phyloP scores from a whole-genome alignment of 2,113 vertebrate genomes.

The Herpailurus yagouaroundi region DNA sequence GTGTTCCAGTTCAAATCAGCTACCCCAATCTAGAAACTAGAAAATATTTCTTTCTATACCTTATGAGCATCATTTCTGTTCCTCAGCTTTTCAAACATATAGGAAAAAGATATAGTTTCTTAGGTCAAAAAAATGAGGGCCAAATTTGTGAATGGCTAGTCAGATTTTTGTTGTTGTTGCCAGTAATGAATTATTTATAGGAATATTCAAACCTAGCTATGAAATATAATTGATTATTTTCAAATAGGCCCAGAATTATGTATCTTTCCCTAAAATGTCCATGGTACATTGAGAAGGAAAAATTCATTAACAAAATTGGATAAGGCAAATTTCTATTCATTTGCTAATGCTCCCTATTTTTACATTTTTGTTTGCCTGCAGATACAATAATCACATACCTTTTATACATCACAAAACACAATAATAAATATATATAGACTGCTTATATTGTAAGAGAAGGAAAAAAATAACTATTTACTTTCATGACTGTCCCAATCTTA shows the following conservation, averaged over 20 bases:
- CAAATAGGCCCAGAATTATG: background rate
- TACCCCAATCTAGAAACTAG: accelerated
- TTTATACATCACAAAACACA: conserved; percentile 38
- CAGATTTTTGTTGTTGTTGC: background rate
- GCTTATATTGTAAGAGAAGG: conserved; percentile 7
- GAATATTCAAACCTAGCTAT: background rate
- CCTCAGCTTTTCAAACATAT: conserved; percentile 5
- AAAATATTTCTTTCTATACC: background rate
- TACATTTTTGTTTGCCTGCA: background rate
- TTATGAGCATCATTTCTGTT: background rate
- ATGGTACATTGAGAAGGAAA: background rate
- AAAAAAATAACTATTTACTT: conserved; percentile 56
- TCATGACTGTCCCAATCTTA: conserved; percentile 20
- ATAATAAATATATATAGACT: conserved; percentile 38
- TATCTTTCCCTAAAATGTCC: background rate
- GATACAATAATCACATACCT: background rate
- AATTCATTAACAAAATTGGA: background rate
- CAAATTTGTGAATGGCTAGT: background rate
- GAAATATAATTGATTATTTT: background rate
- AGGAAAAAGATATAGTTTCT: background rate
- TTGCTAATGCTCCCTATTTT: background rate
- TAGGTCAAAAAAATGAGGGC: background rate
- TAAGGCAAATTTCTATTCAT: background rate
- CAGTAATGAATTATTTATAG: background rate
- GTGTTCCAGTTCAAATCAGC: background rate